Evolutionary conservation across 2,888 invertebrate genomes (phyloP), one percentile per base, ranked within the genome.

Genomic region (Leucophenga montana): DNA sequence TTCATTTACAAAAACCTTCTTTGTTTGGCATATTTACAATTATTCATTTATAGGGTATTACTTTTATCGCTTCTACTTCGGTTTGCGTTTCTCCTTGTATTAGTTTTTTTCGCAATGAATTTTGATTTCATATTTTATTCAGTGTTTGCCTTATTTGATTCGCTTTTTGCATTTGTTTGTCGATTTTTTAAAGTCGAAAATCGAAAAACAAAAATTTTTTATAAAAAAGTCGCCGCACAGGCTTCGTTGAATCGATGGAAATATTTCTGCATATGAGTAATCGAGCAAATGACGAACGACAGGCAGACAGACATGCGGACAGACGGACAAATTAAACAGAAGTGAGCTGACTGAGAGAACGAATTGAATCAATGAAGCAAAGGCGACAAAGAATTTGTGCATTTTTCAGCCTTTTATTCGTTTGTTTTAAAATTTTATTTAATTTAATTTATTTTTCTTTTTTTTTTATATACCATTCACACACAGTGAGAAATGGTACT

Each of bases 251-350:
- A 39, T 11, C 39, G 74, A 71, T 70, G 66, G 68, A 81, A 77
- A 82, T 84, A 78, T 76, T 77, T 77, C 72, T 81, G 78, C 82
- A 78, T 77, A 79, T 81, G 81, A 82, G 75, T 79, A 78, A 79
- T 79, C 77, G 61, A 70, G 48, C n/a, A 62, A 44, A 56, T 64
- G 69, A 62, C 69, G 27, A 27, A 73, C 67, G 76, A 68, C 70
- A 68, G 46, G 46, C 69, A 66, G 72, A 5, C 39, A 39, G 39
- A 39, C 39, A 39, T 3, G 8, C 39, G 8, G 39, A 39, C 39
- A 8, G 39, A 39, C 39, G 39, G 39, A 39, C 39, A 39, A 8
- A 11, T 39, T 39, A 11, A 8, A 39, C 39, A 11, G 39, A 39
- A 39, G 8, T 39, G 39, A 3, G 11, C 39, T 11, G 39, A 39